Conservation (phyloP, 2,888 invertebrate genomes). For the Peribatodes rhomboidaria region DNA sequence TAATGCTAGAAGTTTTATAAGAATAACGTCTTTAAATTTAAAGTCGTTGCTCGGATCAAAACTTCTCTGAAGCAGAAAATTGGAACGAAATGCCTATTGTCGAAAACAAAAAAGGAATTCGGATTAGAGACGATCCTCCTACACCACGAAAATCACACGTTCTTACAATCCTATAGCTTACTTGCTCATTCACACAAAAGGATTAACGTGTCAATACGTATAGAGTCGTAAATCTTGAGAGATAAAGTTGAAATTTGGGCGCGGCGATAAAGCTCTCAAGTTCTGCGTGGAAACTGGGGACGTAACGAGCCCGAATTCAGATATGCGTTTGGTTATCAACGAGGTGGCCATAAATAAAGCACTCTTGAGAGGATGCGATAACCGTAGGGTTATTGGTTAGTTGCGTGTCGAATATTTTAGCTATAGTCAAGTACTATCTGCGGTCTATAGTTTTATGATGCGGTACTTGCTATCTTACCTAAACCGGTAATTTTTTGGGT, state of each 20-base stretch:
- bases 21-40: background rate
- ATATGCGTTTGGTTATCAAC: slow-evolving; percentile 66
- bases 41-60: background rate
- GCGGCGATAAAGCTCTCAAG: slow-evolving; percentile 29
- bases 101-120: slow-evolving; percentile 26
- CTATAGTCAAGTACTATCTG: slow-evolving; percentile 1
- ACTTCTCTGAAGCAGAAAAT: slow-evolving; percentile 2
- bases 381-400: slow-evolving; percentile 60
- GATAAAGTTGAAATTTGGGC: slow-evolving; percentile 25
- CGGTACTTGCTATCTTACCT: too few relatives aligned
- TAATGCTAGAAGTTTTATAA: background rate
- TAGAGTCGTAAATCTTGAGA: slow-evolving; percentile 19
- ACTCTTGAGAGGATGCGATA: slow-evolving; percentile 66
- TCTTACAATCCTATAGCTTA: slow-evolving; percentile 31
- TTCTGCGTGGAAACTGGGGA: slow-evolving; percentile 42
- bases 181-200: slow-evolving; percentile 28
- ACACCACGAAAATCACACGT: slow-evolving; percentile 31
- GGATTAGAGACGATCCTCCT: slow-evolving; percentile 32
- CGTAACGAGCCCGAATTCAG: slow-evolving; percentile 56
- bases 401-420: slow-evolving; percentile 34
- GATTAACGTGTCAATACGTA: slow-evolving; percentile 11
- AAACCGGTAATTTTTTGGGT: too few relatives aligned
- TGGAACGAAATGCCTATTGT: slow-evolving; percentile 10
- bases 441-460: too few relatives aligned
- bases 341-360: slow-evolving; percentile 70